Percentiles rank a stretch among this genome's conserved stretches.
phyloP scores from a whole-genome alignment of 2,797 vertebrate genomes.

The Onychomys arenicola region DNA sequence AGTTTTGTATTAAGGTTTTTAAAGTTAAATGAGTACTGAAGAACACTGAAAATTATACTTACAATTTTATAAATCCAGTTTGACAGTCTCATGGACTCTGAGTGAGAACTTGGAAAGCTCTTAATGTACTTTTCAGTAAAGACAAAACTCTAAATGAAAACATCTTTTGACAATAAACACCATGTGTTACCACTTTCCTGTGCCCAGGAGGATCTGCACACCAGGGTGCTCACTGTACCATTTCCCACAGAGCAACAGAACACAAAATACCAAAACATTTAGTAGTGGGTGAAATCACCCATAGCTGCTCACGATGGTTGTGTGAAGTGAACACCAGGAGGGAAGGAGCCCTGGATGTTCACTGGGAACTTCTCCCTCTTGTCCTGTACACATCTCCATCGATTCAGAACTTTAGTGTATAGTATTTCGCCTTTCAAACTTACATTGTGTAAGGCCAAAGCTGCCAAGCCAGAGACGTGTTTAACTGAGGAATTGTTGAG shows the following conservation, averaged over 20 bases:
- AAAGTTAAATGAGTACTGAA: not conserved
- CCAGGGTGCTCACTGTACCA: not conserved
- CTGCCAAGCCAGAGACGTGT: not conserved
- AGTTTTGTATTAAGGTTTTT: constrained; percentile 31
- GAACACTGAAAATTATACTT: constrained; percentile 12
- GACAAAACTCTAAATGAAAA: constrained; percentile 26
- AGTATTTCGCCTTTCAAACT: not conserved
- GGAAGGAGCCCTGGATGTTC: not conserved
- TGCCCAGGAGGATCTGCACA: not conserved
- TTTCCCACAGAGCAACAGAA: constrained; percentile 21
- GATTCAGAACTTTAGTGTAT: not conserved
- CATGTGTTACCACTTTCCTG: not conserved
- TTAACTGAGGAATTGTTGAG: not conserved
- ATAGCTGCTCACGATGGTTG: not conserved
- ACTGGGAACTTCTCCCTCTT: not conserved
- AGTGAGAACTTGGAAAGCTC: not conserved
- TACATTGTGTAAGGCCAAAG: not conserved
- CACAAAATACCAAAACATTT: not conserved
- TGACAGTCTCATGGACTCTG: not conserved
- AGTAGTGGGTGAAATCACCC: not conserved
- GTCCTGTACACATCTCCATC: not conserved
- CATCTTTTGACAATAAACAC: not conserved
- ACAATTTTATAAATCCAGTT: constrained; percentile 3
- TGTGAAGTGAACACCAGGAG: not conserved
- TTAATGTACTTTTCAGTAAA: not conserved